Conservation (phyloP, 2,113 vertebrate species). For the Dunckerocampus dactyliophorus region DNA sequence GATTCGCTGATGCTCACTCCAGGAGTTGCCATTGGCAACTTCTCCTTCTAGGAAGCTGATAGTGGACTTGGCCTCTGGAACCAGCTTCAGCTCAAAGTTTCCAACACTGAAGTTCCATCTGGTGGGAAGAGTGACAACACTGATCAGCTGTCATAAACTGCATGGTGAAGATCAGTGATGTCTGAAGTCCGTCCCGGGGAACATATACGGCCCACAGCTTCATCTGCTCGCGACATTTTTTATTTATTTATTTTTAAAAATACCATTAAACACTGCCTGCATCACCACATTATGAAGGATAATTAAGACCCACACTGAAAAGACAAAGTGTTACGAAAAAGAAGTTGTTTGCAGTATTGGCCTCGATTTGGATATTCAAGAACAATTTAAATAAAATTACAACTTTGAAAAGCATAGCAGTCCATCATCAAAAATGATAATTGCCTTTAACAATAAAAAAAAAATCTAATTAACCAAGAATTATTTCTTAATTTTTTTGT, state of each 20-base stretch:
- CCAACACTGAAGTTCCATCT: constrained; percentile 99
- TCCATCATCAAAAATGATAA: no score
- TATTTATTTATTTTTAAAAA: neutral
- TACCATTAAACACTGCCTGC: neutral
- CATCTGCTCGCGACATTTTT: neutral
- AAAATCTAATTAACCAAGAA: no score
- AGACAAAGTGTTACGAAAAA: no score
- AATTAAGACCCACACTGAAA: no score
- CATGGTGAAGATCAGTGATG: neutral
- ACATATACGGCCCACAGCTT: no score
- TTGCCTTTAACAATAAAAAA: no score
- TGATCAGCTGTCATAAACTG: neutral
- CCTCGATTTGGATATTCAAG: no score
- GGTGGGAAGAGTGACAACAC: neutral
- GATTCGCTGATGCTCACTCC: constrained; percentile 79
- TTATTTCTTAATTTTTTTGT: no score
- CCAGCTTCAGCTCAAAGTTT: constrained; percentile 90
- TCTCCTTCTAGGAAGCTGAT: constrained; percentile 86
- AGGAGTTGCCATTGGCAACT: constrained; percentile 63
- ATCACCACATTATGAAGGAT: neutral
- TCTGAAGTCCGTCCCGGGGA: neutral
- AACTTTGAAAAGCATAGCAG: no score
- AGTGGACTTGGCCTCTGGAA: constrained; percentile 80
- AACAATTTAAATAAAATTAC: no score
- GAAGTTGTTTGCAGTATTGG: no score